Conservation (phyloP, 2,113 vertebrate species). For the Cryptomyrus ogoouensis region DNA sequence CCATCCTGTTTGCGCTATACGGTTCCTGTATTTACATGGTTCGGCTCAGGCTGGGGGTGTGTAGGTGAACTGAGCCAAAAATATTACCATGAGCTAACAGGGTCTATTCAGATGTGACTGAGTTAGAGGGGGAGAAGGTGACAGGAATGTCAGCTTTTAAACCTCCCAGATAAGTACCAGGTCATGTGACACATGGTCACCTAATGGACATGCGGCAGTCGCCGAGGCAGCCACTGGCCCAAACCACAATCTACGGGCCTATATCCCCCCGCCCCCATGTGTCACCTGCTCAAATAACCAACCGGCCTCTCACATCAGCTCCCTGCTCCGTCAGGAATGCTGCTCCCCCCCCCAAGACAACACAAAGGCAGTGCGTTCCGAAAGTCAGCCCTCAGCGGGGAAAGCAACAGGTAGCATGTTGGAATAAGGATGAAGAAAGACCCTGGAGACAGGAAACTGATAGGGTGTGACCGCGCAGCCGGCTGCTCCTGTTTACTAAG, state of each 20-base stretch:
- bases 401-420: neutral
- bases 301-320: constrained; percentile 44
- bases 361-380: neutral
- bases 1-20: neutral
- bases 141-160: constrained; percentile 51
- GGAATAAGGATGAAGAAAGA: neutral
- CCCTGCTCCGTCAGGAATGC: constrained; percentile 30
- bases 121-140: constrained; percentile 33
- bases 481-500: constrained; percentile 43
- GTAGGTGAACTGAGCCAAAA: constrained; percentile 39
- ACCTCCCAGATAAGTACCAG: constrained; percentile 44
- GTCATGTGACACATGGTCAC: constrained; percentile 38
- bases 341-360: neutral
- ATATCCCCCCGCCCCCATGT: constrained; percentile 18
- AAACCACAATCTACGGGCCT: constrained; percentile 27
- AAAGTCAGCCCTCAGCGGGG: neutral
- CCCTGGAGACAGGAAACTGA: constrained; percentile 18
- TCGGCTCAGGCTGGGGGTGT: neutral
- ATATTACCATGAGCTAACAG: constrained; percentile 45
- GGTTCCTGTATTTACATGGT: neutral
- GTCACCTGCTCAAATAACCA: constrained; percentile 43
- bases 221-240: constrained; percentile 39
- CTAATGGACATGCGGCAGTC: constrained; percentile 41
- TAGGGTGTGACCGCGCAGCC: constrained; percentile 34
- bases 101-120: constrained; percentile 48